Conservation (phyloP, 2,113 vertebrate species). For the Trachemys scripta region DNA sequence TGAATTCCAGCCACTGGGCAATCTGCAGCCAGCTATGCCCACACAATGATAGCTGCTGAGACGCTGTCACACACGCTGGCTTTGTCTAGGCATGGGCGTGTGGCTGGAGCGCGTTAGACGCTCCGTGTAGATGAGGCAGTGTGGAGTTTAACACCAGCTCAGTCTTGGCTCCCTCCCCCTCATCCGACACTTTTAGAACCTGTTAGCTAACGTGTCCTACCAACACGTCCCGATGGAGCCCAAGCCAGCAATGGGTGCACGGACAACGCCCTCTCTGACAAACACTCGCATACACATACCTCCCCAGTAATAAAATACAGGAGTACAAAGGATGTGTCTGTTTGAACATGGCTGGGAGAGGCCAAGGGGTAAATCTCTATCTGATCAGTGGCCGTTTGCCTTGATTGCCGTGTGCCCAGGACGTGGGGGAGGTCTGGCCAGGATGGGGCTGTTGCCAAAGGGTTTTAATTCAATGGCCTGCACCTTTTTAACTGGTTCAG, state of each 20-base stretch:
- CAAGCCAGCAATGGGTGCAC: background rate
- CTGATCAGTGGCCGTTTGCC: background rate
- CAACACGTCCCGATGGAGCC: background rate
- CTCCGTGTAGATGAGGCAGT: too few species aligned
- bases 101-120: too few species aligned
- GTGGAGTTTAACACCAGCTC: too few species aligned
- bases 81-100: too few species aligned
- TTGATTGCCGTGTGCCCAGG: background rate
- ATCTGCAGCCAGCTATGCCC: too few species aligned
- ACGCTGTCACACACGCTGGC: too few species aligned
- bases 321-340: background rate
- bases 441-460: background rate
- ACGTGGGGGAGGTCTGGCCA: background rate
- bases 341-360: background rate
- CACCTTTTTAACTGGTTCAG: background rate
- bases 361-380: background rate
- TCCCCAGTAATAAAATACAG: background rate
- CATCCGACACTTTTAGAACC: too few species aligned
- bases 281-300: background rate
- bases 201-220: too few species aligned
- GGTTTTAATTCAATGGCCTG: background rate
- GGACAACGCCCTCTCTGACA: too few species aligned
- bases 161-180: too few species aligned
- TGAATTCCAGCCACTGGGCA: too few species aligned
- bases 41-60: too few species aligned